phyloP scores from a whole-genome alignment of 2,797 vertebrate genomes.

The Cynodonichthys magdalenae region DNA sequence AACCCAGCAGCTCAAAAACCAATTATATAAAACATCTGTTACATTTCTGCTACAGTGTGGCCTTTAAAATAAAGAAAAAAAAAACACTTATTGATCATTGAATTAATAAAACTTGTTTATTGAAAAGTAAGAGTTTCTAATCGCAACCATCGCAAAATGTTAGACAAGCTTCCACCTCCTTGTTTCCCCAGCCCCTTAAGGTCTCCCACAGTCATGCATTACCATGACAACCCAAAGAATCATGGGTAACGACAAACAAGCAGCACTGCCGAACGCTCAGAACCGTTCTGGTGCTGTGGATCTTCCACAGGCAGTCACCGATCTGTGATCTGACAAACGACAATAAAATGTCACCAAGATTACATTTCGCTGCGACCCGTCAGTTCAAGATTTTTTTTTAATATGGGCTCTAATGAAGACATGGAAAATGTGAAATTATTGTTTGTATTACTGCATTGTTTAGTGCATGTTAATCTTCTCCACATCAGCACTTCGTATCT shows the following conservation, averaged over 20 bases:
- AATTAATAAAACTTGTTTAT: neutral
- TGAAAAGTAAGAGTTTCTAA: slow-evolving; percentile 28
- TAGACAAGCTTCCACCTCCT: slow-evolving; percentile 36
- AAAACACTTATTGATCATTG: neutral
- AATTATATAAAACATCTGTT: neutral
- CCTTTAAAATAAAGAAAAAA: neutral
- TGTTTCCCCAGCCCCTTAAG: slow-evolving; percentile 40
- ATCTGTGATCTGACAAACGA: slow-evolving; percentile 13
- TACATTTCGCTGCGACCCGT: neutral
- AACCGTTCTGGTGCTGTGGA: slow-evolving; percentile 28
- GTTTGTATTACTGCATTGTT: neutral
- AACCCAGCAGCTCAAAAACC: too few species aligned
- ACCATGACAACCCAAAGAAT: slow-evolving; percentile 66
- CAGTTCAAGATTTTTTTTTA: neutral
- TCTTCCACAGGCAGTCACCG: slow-evolving; percentile 12
- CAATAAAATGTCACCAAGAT: neutral
- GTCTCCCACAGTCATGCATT: slow-evolving; percentile 52
- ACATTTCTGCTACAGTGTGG: neutral
- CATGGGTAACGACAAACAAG: slow-evolving; percentile 58
- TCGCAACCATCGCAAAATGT: slow-evolving; percentile 31
- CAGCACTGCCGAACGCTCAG: slow-evolving; percentile 31
- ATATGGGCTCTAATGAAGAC: neutral
- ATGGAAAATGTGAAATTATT: neutral
- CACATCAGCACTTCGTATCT: neutral
- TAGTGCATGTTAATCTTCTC: neutral